Conservation (phyloP, 2,888 invertebrate species). For the Rhingia campestris region DNA sequence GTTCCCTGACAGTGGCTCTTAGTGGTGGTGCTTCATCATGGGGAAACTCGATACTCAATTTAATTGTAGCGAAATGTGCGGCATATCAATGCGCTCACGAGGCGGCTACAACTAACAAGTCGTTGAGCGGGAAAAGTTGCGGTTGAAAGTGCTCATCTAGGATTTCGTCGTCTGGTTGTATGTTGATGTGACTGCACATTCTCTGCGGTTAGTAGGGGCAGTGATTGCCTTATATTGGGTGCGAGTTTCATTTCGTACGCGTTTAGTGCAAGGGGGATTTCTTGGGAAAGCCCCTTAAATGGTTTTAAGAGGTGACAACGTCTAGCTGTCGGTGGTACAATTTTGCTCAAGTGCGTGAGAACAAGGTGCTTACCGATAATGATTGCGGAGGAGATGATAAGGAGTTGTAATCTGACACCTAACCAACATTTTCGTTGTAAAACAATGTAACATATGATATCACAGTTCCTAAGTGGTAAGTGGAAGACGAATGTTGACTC, state of each 20-base stretch:
- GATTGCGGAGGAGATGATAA: neutral
- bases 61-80: slow-evolving; percentile 60
- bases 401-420: neutral
- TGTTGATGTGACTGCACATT: neutral
- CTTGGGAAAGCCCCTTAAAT: slow-evolving; percentile 18
- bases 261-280: neutral
- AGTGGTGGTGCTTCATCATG: slow-evolving; percentile 2
- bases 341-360: slow-evolving; percentile 6
- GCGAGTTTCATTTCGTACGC: neutral
- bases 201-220: neutral
- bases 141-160: slow-evolving; percentile 37
- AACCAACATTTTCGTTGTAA: neutral
- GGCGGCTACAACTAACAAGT: slow-evolving; percentile 19
- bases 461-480: too few relatives aligned
- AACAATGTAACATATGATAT: too few relatives aligned
- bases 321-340: slow-evolving; percentile 4
- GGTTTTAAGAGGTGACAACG: neutral
- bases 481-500: too few relatives aligned
- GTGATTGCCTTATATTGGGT: slow-evolving; percentile 25
- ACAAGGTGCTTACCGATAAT: slow-evolving; percentile 10
- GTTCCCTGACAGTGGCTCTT: neutral
- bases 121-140: neutral
- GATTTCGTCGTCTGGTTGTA: neutral
- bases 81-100: slow-evolving; percentile 36
- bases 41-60: slow-evolving; percentile 63